Percentiles rank a stretch among this genome's conserved stretches.
These are phyloP conservation scores for Hedya salicella DNA, from an alignment of 2,888 invertebrate species.

Conservation along the genomic window DNA sequence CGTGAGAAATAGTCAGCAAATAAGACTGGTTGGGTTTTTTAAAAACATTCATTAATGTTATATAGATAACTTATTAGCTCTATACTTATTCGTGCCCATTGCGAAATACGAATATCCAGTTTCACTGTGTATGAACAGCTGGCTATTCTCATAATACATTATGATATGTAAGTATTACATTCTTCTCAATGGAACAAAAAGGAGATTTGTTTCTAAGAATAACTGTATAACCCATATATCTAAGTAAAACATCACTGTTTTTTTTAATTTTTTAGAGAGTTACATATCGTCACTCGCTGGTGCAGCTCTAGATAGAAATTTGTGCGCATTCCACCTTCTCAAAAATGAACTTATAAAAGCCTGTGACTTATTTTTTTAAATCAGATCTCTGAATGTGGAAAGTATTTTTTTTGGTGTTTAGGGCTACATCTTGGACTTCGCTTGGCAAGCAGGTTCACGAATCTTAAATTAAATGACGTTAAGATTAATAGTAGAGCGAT, in stretches of 20 bases:
- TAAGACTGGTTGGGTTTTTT: slow-evolving; percentile 45
- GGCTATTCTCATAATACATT: not conserved
- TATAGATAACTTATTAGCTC: not conserved
- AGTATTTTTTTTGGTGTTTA: no score
- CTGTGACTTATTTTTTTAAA: no score
- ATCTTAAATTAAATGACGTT: slow-evolving; percentile 14
- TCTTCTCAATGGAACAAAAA: not conserved
- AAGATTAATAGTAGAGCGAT: slow-evolving; percentile 19
- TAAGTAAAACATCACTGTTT: no score
- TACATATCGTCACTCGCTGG: no score
- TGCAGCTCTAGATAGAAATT: no score
- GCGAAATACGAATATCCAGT: no score
- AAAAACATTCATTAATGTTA: not conserved
- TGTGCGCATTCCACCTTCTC: no score
- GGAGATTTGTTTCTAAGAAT: no score
- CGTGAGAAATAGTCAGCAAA: slow-evolving; percentile 56
- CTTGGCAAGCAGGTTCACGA: not conserved
- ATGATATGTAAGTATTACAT: not conserved
- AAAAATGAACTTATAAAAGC: no score
- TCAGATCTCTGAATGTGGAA: no score
- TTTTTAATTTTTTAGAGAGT: no score
- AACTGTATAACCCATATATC: no score
- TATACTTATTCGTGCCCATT: not conserved
- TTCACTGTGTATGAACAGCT: not conserved
- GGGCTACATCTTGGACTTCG: not conserved